Conservation (phyloP, 2,797 vertebrate species). For the Alosa sapidissima region DNA sequence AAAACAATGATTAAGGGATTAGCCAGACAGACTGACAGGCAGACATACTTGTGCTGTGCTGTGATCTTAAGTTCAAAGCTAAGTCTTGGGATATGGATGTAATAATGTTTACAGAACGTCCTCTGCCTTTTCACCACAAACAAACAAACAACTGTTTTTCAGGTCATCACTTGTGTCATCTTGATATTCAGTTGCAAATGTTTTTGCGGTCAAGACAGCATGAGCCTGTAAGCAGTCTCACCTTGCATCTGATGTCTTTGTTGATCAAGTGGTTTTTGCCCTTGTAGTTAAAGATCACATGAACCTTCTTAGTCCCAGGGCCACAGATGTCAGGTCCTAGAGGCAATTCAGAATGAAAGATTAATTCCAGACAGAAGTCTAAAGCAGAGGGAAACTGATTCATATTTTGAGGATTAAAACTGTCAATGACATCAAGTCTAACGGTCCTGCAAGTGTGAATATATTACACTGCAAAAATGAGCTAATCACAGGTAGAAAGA, state of each 20-base stretch:
- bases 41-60: not conserved
- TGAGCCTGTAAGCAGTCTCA: slow-evolving; percentile 52
- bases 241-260: slow-evolving; percentile 85
- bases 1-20: not conserved
- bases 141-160: not conserved
- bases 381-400: not conserved
- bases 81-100: not conserved
- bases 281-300: slow-evolving; percentile 85
- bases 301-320: slow-evolving; percentile 86
- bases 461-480: not conserved
- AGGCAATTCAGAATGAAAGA: not conserved
- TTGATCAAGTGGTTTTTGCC: slow-evolving; percentile 87
- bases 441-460: not conserved
- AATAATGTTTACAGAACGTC: not conserved
- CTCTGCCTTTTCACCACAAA: not conserved
- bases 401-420: not conserved
- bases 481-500: too few relatives aligned
- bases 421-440: not conserved
- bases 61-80: not conserved
- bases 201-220: not conserved
- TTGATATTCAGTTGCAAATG: not conserved
- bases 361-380: not conserved
- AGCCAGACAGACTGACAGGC: not conserved
- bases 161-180: not conserved
- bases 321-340: slow-evolving; percentile 88